phyloP scores from a whole-genome alignment of 2,888 invertebrate genomes.

The Unio pictorum region DNA sequence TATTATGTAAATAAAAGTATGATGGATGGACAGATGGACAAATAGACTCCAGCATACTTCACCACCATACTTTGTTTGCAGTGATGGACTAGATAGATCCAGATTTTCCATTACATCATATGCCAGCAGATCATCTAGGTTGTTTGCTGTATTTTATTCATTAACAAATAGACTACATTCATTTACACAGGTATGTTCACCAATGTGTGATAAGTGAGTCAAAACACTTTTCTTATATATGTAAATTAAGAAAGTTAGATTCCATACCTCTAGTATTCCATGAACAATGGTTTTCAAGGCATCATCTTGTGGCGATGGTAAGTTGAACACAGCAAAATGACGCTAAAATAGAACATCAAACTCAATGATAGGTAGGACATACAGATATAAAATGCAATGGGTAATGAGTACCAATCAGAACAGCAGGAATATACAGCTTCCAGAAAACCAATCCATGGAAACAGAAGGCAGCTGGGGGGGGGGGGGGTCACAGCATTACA shows the following conservation, averaged over 20 bases:
- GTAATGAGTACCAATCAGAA: no score
- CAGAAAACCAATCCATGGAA: no score
- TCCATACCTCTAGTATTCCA: constrained; percentile 67
- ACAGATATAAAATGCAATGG: not conserved
- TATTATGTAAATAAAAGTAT: no score
- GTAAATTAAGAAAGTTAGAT: not conserved
- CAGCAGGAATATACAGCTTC: no score
- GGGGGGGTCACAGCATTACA: no score
- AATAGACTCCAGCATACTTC: not conserved
- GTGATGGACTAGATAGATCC: no score
- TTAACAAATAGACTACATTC: not conserved
- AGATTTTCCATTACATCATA: no score
- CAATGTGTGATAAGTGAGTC: not conserved
- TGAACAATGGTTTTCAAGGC: constrained; percentile 63
- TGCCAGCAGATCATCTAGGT: no score
- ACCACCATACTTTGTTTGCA: not conserved
- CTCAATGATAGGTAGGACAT: no score
- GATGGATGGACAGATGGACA: no score
- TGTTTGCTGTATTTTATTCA: constrained; percentile 2
- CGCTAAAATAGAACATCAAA: constrained; percentile 52
- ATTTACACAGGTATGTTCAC: not conserved
- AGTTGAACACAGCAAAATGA: constrained; percentile 69
- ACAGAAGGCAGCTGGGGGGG: no score
- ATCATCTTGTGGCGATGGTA: constrained; percentile 65
- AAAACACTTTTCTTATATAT: not conserved